Base-by-base conservation (phyloP, 1,140 invertebrate genomes). In the Episyrphus balteatus region DNA sequence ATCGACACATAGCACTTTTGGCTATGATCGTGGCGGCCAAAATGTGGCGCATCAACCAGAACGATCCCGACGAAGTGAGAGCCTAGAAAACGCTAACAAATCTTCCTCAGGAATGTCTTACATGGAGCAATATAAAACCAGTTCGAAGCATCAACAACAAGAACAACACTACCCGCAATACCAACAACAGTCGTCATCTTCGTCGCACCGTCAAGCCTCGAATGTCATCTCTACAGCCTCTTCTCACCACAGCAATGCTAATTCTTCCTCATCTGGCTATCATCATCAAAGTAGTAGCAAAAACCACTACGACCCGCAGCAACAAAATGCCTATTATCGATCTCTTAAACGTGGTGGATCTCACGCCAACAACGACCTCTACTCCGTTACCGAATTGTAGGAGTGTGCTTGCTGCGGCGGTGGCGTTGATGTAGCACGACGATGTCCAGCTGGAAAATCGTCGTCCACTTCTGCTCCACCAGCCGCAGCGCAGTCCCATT, bases 351-450 rank as follows among this genome's bases (percentile, higher is more conserved):
- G 65, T 3, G 55, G 58, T 7, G 54, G 53, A n/a, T 46, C 44
- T 7, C 47, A 56, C 38, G 55, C 53, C 47, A 61, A 57, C 31
- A 65, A 55, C 37, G 65, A 67, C 55, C 34, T 67, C 8, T 68
- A 65, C 32, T 67, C 62, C 5, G 60, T 67, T 14, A 67, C 64
- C 18, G 65, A 66, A 44, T 67, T 67, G 65, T 68, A 67, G 64
- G 64, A 66, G 51, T 66, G 64, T 57, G 62, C 62, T 58, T 68
- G 65, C 61, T 68, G 65, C 61, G 66, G 64, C 54, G 65, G 65
- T 53, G 64, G 65, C 51, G 64, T 66, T 54, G 64, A 66, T 66
- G 59, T 66, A 51, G 59, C 63, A 57, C 59, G 62, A 38, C 56
- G 63, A 50, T 30, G 43, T 30, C 45, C 50, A 39, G 44, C 43